These are phyloP conservation scores for Xiphophorus birchmanni DNA, from an alignment of 2,797 vertebrate species.

Conservation along the genomic window DNA sequence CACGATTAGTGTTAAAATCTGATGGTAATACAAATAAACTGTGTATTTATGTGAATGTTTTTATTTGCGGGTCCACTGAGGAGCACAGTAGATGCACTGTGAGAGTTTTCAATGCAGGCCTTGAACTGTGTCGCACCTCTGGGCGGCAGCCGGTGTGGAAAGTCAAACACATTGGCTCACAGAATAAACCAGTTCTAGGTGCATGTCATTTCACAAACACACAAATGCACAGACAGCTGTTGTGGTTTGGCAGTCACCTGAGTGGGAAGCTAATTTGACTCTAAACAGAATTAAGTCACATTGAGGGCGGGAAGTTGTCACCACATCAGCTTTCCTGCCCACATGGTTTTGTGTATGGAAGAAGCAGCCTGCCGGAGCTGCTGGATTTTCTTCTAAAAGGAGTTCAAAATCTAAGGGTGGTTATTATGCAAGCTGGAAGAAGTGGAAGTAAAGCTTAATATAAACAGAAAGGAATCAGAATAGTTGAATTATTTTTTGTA, in stretches of 20 bases:
- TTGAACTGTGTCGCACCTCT: constrained; percentile 73
- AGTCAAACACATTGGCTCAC: constrained; percentile 79
- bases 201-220: constrained; percentile 56
- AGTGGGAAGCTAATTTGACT: constrained; percentile 81
- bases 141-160: constrained; percentile 72
- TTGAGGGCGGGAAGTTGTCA: constrained; percentile 83
- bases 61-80: constrained; percentile 39
- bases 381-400: constrained; percentile 37
- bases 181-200: constrained; percentile 67
- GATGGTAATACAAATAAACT: constrained; percentile 42
- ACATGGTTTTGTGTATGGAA: constrained; percentile 70
- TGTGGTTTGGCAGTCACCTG: constrained; percentile 82
- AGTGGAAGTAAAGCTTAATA: constrained; percentile 9
- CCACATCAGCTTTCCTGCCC: constrained; percentile 73
- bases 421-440: background rate
- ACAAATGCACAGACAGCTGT: constrained; percentile 75
- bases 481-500: constrained; percentile 9
- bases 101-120: constrained; percentile 76
- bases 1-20: constrained; percentile 22
- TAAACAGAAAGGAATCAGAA: constrained; percentile 11
- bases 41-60: constrained; percentile 11
- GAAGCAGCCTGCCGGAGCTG: constrained; percentile 49
- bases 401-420: constrained; percentile 35
- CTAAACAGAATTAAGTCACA: constrained; percentile 83
- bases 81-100: constrained; percentile 75